These are phyloP conservation scores for Resseliella maxima DNA, from an alignment of 2,888 invertebrate species.

Conservation along the genomic window DNA sequence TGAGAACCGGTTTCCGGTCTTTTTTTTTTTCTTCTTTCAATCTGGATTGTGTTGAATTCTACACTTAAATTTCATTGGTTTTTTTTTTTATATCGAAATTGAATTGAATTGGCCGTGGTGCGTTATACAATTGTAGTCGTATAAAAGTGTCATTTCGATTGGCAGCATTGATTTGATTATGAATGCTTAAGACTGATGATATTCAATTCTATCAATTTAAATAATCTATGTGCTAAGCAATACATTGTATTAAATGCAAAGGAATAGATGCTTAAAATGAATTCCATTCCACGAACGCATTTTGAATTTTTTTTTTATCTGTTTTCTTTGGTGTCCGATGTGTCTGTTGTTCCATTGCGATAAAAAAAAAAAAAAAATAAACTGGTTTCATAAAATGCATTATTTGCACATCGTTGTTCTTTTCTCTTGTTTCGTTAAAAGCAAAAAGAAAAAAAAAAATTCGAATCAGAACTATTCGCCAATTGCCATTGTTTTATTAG, in stretches of 20 bases:
- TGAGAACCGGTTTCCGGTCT: slow-evolving; percentile 17
- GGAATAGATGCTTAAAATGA: neutral
- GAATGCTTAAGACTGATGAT: neutral
- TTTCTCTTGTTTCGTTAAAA: neutral
- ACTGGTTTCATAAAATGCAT: slow-evolving; percentile 28
- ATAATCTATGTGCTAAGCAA: neutral
- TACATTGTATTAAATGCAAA: neutral
- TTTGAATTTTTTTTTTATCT: neutral
- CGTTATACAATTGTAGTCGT: neutral
- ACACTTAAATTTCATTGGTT: slow-evolving; percentile 15
- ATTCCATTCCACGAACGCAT: neutral
- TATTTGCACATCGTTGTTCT: neutral
- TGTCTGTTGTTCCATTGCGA: neutral
- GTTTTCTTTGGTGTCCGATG: no score
- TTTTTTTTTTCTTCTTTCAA: neutral
- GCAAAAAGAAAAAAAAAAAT: no score
- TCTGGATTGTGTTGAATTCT: neutral
- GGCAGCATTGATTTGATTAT: neutral
- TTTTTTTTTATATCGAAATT: neutral
- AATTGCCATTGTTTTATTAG: neutral
- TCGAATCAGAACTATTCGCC: neutral
- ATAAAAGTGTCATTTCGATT: neutral
- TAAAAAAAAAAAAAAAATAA: no score
- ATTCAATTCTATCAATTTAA: neutral
- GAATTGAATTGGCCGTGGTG: neutral